Evolutionary conservation across 2,797 vertebrate genomes (phyloP).

Genomic region (Acanthurus tractus): DNA sequence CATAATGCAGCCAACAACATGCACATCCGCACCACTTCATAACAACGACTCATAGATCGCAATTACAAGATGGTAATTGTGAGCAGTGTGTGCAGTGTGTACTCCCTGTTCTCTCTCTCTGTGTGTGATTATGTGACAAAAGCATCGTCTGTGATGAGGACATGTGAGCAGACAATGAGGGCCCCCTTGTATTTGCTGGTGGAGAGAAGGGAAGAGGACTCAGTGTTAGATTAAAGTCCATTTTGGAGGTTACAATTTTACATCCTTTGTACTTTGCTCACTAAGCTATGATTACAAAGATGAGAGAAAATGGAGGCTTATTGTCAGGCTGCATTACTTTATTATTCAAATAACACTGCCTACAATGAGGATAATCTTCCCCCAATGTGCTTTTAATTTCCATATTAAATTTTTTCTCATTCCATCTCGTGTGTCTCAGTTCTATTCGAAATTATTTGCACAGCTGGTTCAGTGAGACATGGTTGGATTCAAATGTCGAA

Average conservation of each 20-base stretch:
- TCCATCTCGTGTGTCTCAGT: conserved; percentile 34
- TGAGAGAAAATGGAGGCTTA: conserved; percentile 71
- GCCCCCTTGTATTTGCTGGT: conserved; percentile 53
- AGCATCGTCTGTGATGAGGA: conserved; percentile 59
- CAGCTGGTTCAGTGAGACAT: conserved; percentile 46
- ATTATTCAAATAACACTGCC: conserved; percentile 69
- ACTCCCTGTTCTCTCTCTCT: conserved; percentile 37
- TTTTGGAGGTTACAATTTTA: conserved; percentile 65
- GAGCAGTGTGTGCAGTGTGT: conserved; percentile 44
- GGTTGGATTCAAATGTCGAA: conserved; percentile 49
- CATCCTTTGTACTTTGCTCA: conserved; percentile 66
- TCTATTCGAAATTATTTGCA: conserved; percentile 51
- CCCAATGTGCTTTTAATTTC: conserved; percentile 68
- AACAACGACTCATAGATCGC: conserved; percentile 68
- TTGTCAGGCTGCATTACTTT: conserved; percentile 67
- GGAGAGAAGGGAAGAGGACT: conserved; percentile 50
- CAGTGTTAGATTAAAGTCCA: conserved; percentile 63
- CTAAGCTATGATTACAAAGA: conserved; percentile 73
- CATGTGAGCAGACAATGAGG: conserved; percentile 60
- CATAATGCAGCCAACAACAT: conserved; percentile 63
- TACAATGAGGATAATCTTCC: conserved; percentile 73
- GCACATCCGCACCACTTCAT: conserved; percentile 63
- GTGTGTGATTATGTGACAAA: conserved; percentile 68
- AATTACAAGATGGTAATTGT: conserved; percentile 79
- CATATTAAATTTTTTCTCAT: conserved; percentile 47